Conservation (phyloP, 2,797 vertebrate genomes). For the Halcyon leucocephala region DNA sequence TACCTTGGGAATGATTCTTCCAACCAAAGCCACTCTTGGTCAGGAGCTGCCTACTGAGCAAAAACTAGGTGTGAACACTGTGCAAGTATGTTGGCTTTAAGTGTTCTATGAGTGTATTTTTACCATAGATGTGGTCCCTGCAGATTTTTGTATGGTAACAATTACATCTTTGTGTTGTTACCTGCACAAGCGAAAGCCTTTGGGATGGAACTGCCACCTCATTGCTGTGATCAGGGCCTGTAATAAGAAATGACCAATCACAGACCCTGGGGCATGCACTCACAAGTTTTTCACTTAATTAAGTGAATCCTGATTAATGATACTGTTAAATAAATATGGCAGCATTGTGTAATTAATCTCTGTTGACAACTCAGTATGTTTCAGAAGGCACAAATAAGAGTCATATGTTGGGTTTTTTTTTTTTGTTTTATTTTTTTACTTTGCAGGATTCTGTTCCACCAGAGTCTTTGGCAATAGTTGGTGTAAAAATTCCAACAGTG, state of each 20-base stretch:
- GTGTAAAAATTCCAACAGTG: constrained; percentile 75
- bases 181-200: not conserved
- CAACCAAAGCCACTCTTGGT: constrained; percentile 52
- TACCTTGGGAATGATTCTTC: constrained; percentile 78
- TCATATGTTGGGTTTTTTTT: not conserved
- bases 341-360: rapidly evolving
- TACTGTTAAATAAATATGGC: not conserved
- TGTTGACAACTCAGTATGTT: not conserved
- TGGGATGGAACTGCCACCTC: not conserved
- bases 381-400: not conserved
- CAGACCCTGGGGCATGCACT: not conserved
- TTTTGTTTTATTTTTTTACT: not conserved
- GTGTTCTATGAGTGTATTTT: rapidly evolving
- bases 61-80: not conserved
- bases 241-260: rapidly evolving
- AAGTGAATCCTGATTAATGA: not conserved
- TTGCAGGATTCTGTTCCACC: constrained; percentile 41
- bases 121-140: not conserved
- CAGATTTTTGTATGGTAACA: not conserved
- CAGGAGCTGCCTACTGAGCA: constrained; percentile 39
- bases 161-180: not conserved
- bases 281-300: too few species aligned
- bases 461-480: not conserved
- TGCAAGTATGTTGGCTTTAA: constrained; percentile 35
- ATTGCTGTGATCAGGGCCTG: not conserved